Evolutionary conservation across 2,113 vertebrate species (phyloP).

Genomic region (Gymnobelideus leadbeateri): DNA sequence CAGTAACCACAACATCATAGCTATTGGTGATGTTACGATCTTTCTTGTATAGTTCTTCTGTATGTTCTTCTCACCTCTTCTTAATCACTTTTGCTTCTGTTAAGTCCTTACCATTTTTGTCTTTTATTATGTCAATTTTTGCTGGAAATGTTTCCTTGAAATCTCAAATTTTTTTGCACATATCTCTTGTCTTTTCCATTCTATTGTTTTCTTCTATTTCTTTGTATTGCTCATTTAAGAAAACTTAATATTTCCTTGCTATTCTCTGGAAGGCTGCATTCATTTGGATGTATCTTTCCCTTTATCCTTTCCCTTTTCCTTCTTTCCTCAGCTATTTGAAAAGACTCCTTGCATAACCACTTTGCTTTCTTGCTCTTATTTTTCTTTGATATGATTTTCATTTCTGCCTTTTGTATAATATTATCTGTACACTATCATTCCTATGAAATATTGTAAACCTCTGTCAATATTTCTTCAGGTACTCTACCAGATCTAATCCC

Average conservation of each 20-base stretch:
- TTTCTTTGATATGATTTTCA: neutral
- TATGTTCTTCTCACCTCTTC: neutral
- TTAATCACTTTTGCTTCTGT: neutral
- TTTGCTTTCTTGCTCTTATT: neutral
- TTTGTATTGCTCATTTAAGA: neutral
- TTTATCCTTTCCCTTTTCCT: neutral
- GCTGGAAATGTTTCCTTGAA: neutral
- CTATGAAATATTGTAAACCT: neutral
- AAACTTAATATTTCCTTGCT: neutral
- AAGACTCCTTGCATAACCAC: neutral
- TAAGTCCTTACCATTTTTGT: too few species aligned
- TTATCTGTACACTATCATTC: too few species aligned
- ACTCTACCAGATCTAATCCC: neutral
- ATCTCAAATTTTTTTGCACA: neutral
- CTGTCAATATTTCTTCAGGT: neutral
- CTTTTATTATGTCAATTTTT: neutral
- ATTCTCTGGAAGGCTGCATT: neutral
- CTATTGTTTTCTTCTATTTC: too few species aligned
- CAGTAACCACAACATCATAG: neutral
- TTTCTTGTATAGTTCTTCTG: neutral
- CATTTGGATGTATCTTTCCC: neutral
- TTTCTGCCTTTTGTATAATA: too few species aligned
- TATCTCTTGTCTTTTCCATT: neutral
- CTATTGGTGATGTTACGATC: neutral
- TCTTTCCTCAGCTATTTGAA: neutral